Evolutionary conservation across 1,140 invertebrate genomes (phyloP).

Genomic region (Drosophila ogumai): DNA sequence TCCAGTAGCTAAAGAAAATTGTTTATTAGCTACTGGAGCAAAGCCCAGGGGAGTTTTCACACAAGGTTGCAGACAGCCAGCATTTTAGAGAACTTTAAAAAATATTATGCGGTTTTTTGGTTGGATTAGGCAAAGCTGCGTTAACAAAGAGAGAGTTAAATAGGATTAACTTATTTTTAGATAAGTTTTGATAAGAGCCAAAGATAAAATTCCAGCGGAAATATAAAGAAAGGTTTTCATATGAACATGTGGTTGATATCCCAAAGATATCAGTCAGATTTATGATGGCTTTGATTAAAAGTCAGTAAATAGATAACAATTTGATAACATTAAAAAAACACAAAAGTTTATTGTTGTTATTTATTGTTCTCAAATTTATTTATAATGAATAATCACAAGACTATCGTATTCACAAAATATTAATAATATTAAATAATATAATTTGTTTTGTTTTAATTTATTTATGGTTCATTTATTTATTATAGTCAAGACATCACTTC

Average conservation of each 20-base stretch:
- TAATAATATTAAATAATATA: no score
- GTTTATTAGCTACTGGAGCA: slow-evolving; percentile 53
- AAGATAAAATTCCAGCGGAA: background rate
- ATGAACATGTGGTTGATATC: background rate
- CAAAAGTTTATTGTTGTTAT: no score
- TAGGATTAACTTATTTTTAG: background rate
- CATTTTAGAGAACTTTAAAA: slow-evolving; percentile 25
- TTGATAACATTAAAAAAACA: no score
- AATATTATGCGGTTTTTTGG: slow-evolving; percentile 2
- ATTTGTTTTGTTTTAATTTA: no score
- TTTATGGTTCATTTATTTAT: background rate
- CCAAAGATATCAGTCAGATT: slow-evolving; percentile 4
- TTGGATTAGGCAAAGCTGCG: background rate
- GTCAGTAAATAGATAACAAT: background rate
- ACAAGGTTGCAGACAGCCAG: slow-evolving; percentile 17
- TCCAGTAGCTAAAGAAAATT: slow-evolving; percentile 49
- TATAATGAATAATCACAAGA: background rate
- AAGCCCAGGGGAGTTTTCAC: background rate
- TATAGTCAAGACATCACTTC: background rate
- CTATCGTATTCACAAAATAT: no score
- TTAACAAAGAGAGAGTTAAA: background rate
- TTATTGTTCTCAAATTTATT: background rate
- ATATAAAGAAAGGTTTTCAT: background rate
- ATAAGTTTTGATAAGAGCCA: background rate
- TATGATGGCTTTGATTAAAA: background rate